phyloP scores from a whole-genome alignment of 2,888 invertebrate species.

The Dione juno region DNA sequence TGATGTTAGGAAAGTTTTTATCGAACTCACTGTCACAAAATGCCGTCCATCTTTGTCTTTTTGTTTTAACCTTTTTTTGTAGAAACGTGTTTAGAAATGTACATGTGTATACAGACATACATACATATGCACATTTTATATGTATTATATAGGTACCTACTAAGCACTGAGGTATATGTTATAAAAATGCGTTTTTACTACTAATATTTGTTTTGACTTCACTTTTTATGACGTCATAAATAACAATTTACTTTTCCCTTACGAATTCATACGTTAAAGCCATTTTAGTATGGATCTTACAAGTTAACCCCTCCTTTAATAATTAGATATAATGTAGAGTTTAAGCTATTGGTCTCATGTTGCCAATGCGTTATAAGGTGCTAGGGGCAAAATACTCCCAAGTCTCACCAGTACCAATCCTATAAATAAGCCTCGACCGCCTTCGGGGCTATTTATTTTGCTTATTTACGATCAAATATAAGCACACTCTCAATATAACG shows the following conservation, averaged over 20 bases:
- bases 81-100: not conserved
- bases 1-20: slow-evolving; percentile 41
- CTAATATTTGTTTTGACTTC: not conserved
- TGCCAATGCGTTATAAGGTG: slow-evolving; percentile 61
- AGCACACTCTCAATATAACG: slow-evolving; percentile 21
- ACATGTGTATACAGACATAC: too few relatives aligned
- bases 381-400: slow-evolving; percentile 68
- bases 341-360: slow-evolving; percentile 52
- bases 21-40: slow-evolving; percentile 21
- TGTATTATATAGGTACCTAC: not conserved
- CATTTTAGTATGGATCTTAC: not conserved
- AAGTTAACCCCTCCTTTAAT: not conserved
- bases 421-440: slow-evolving; percentile 65
- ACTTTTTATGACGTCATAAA: not conserved
- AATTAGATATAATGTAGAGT: slow-evolving; percentile 12
- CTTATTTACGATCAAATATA: slow-evolving; percentile 62
- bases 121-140: not conserved
- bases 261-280: not conserved
- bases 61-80: slow-evolving; percentile 5
- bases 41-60: slow-evolving; percentile 13
- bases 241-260: not conserved
- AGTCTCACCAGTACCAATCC: slow-evolving; percentile 65
- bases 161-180: not conserved
- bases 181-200: not conserved
- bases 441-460: slow-evolving; percentile 66